Evolutionary conservation across 2,113 vertebrate genomes (phyloP).

Genomic region (Cromileptes altivelis): DNA sequence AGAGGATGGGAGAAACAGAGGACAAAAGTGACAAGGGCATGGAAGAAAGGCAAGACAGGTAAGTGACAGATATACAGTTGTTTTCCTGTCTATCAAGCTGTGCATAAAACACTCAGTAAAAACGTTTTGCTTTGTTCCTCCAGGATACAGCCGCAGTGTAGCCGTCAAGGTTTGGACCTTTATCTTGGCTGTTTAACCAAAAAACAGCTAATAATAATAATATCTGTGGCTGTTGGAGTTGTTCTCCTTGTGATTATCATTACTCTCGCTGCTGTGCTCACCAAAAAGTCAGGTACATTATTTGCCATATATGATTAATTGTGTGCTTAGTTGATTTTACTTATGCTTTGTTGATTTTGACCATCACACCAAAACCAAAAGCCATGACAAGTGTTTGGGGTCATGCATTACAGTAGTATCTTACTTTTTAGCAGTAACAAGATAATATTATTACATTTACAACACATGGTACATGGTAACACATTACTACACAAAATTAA

Average conservation of each 20-base stretch:
- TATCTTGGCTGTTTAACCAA: constrained; percentile 43
- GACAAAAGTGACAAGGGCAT: background rate
- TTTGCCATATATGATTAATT: background rate
- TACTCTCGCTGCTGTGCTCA: constrained; percentile 6
- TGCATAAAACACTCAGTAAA: background rate
- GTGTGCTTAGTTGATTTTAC: background rate
- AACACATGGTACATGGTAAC: no score
- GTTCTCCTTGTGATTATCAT: constrained; percentile 13
- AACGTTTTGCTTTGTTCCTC: background rate
- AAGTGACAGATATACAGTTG: no score
- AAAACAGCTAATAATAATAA: constrained; percentile 17
- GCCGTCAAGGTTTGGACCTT: background rate
- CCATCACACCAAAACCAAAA: no score
- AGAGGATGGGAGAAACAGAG: constrained; percentile 5
- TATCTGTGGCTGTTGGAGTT: constrained; percentile 22
- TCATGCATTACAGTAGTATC: no score
- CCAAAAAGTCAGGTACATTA: constrained; percentile 39
- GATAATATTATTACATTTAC: no score
- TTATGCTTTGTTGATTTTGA: no score
- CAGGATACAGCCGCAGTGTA: background rate
- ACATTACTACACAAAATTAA: no score
- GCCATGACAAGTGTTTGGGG: no score
- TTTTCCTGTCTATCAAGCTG: background rate
- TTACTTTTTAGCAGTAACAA: no score
- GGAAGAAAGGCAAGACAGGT: background rate